A percentile compares a stretch with the other conserved stretches of the same genome.
Evolutionary conservation across 2,797 vertebrate species (phyloP).

Genomic region (Muscicapa striata): DNA sequence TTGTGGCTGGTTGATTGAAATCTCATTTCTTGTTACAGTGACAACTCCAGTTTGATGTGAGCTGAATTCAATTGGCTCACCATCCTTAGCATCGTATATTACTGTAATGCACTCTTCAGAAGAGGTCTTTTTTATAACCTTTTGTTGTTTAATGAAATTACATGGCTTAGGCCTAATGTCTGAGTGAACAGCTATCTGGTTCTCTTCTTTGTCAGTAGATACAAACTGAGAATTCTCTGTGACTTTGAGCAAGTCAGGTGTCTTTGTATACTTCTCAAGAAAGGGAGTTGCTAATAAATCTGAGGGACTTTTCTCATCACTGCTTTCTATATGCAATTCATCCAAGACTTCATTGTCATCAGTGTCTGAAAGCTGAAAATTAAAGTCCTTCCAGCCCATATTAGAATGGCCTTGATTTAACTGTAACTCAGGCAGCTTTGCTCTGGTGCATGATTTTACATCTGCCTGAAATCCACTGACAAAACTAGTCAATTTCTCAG

Average conservation of each 20-base stretch:
- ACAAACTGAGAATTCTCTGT: conserved; percentile 64
- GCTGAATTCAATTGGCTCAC: conserved; percentile 85
- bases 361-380: conserved; percentile 80
- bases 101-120: conserved; percentile 85
- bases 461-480: conserved; percentile 80
- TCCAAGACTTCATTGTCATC: conserved; percentile 82
- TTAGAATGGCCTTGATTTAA: conserved; percentile 68
- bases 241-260: conserved; percentile 71
- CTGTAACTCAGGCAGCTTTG: conserved; percentile 67
- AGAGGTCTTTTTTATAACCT: conserved; percentile 79
- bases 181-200: conserved; percentile 65
- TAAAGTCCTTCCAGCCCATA: conserved; percentile 45
- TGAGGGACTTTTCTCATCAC: conserved; percentile 76
- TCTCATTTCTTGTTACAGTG: conserved; percentile 73
- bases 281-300: conserved; percentile 71
- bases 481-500: conserved; percentile 84
- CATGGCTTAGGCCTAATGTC: conserved; percentile 80
- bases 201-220: conserved; percentile 74
- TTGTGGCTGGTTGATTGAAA: conserved; percentile 65
- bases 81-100: conserved; percentile 85
- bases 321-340: conserved; percentile 78
- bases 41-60: conserved; percentile 77
- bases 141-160: conserved; percentile 82
- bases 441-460: conserved; percentile 70
- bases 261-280: conserved; percentile 72